A percentile compares a stretch with the other conserved stretches of the same genome.
Conservation (phyloP, 2,888 invertebrate genomes). For the Argyra leucocephala region DNA sequence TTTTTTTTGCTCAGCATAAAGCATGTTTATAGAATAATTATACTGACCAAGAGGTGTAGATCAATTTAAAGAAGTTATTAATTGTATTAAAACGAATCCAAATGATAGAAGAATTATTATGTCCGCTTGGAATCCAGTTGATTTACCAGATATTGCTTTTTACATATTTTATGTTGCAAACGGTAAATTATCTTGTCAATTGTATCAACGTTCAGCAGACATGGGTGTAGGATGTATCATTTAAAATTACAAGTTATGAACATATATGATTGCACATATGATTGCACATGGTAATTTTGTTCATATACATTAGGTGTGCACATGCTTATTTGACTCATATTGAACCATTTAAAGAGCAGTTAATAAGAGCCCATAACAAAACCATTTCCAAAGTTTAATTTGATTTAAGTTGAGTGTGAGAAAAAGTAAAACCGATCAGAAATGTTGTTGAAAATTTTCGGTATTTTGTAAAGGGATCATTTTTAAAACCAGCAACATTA, state of each 20-base stretch:
- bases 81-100: constrained; percentile 70
- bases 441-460: too few species aligned
- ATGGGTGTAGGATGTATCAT: constrained; percentile 97
- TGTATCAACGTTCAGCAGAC: constrained; percentile 95
- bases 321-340: constrained; percentile 90
- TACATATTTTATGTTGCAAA: constrained; percentile 86
- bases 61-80: constrained; percentile 71
- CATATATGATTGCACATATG: constrained; percentile 91
- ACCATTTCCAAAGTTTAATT: constrained; percentile 69
- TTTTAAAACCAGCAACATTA: too few species aligned
- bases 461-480: too few species aligned
- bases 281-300: constrained; percentile 90
- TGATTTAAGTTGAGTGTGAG: too few species aligned
- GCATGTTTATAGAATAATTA: constrained; percentile 78
- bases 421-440: too few species aligned
- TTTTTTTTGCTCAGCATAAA: constrained; percentile 85
- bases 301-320: constrained; percentile 84
- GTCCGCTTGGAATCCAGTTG: constrained; percentile 90
- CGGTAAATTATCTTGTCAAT: constrained; percentile 76
- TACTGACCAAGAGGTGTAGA: constrained; percentile 73
- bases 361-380: constrained; percentile 67
- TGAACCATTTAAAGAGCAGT: constrained; percentile 69
- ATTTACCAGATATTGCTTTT: constrained; percentile 90
- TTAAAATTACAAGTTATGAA: constrained; percentile 95
- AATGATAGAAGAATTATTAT: constrained; percentile 82